Conservation (phyloP, 2,888 invertebrate genomes). For the Cecidostiba fungosa region DNA sequence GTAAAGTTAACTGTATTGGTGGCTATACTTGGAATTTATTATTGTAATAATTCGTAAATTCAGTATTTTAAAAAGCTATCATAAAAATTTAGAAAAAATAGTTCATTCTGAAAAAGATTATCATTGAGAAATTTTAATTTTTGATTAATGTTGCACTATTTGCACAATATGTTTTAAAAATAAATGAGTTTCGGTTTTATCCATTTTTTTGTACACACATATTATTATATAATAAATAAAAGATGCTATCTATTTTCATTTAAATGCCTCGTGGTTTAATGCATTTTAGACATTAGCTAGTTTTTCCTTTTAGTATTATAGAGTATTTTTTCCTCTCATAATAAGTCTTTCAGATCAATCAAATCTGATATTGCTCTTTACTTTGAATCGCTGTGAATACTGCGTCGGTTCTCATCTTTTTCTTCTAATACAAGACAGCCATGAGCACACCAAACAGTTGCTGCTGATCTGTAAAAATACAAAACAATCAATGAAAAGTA, state of each 20-base stretch:
- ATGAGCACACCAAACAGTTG: slow-evolving; percentile 69
- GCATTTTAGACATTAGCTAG: slow-evolving; percentile 28
- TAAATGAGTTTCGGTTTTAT: not conserved
- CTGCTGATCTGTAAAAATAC: slow-evolving; percentile 68
- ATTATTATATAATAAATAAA: not conserved
- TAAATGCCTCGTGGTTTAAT: slow-evolving; percentile 52
- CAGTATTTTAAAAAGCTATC: slow-evolving; percentile 32
- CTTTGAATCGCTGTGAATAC: slow-evolving; percentile 48
- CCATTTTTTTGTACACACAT: slow-evolving; percentile 8
- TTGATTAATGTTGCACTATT: slow-evolving; percentile 16
- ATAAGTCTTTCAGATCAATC: slow-evolving; percentile 7
- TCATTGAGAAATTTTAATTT: not conserved
- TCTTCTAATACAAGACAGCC: slow-evolving; percentile 58
- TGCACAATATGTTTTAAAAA: not conserved
- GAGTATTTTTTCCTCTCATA: slow-evolving; percentile 30
- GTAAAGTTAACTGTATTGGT: slow-evolving; percentile 28
- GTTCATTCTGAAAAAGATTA: slow-evolving; percentile 22
- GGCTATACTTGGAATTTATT: slow-evolving; percentile 32
- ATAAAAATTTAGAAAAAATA: slow-evolving; percentile 42
- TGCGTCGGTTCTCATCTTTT: slow-evolving; percentile 54
- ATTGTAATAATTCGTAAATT: not conserved
- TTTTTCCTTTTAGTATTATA: not conserved
- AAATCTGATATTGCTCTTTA: slow-evolving; percentile 56
- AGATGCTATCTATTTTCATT: not conserved
- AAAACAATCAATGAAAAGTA: not conserved